These are phyloP conservation scores for Enteromius paludinosus DNA, from an alignment of 2,797 vertebrate species.

Conservation along the genomic window DNA sequence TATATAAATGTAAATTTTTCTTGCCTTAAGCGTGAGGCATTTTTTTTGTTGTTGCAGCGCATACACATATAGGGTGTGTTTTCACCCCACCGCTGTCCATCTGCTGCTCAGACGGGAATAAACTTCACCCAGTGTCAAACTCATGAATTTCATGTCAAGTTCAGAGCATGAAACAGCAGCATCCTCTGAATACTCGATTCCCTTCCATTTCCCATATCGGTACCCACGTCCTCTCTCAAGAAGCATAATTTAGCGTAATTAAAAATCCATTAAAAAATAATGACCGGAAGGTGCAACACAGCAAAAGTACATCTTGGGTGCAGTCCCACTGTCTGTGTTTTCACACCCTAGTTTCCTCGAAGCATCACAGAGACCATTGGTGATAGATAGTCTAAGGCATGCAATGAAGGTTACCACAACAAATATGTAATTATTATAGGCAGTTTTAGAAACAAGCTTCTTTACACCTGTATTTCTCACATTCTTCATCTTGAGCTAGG, in stretches of 20 bases:
- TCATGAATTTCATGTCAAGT: constrained; percentile 23
- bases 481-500: not conserved
- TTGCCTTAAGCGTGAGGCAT: not conserved
- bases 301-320: constrained; percentile 8
- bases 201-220: not conserved
- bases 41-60: not conserved
- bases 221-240: constrained; percentile 4
- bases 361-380: not conserved
- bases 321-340: not conserved
- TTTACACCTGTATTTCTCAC: not conserved
- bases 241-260: constrained; percentile 52
- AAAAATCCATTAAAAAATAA: constrained; percentile 56
- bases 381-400: not conserved
- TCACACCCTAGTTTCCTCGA: constrained; percentile 15
- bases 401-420: not conserved
- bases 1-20: not conserved
- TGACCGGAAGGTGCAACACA: constrained; percentile 24
- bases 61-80: not conserved
- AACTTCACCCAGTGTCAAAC: constrained; percentile 36
- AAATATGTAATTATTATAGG: not conserved
- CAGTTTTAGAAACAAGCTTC: not conserved
- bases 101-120: constrained; percentile 26
- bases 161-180: constrained; percentile 11
- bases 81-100: constrained; percentile 14
- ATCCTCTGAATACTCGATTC: constrained; percentile 16